phyloP scores from a whole-genome alignment of 2,113 vertebrate genomes.

The Hypanus sabinus region DNA sequence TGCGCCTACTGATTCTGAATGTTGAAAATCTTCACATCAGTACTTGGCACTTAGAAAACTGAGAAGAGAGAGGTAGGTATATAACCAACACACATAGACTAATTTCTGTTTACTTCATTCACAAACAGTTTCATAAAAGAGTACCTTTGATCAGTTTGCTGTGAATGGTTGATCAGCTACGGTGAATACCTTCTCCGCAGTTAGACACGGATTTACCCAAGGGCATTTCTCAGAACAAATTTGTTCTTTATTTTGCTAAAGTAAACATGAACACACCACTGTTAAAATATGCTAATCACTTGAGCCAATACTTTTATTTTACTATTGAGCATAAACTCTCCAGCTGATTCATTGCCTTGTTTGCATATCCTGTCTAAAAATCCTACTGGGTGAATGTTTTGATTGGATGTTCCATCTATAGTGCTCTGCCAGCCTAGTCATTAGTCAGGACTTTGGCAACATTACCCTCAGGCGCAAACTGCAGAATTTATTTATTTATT shows the following conservation, averaged over 20 bases:
- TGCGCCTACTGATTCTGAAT: background rate
- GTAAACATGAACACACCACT: background rate
- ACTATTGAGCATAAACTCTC: background rate
- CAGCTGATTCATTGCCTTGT: background rate
- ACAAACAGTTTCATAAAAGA: too few species aligned
- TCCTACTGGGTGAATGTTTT: background rate
- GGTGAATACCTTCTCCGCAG: background rate
- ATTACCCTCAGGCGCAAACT: too few species aligned
- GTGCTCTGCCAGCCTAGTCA: background rate
- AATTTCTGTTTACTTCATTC: too few species aligned
- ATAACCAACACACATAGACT: background rate
- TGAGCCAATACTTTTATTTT: background rate
- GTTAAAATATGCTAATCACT: conserved; percentile 21
- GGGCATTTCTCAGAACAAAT: background rate
- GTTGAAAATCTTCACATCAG: background rate
- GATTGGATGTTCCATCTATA: background rate
- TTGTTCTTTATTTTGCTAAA: background rate
- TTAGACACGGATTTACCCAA: background rate
- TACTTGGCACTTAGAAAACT: background rate
- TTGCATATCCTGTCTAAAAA: conserved; percentile 23
- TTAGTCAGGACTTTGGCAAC: background rate
- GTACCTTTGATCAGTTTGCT: background rate
- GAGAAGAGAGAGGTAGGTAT: background rate
- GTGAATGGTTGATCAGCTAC: background rate
- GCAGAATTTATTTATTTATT: too few species aligned